A percentile compares a stretch with the other conserved stretches of the same genome.
Evolutionary conservation across 2,888 invertebrate species (phyloP).

Genomic region (Unio pictorum): DNA sequence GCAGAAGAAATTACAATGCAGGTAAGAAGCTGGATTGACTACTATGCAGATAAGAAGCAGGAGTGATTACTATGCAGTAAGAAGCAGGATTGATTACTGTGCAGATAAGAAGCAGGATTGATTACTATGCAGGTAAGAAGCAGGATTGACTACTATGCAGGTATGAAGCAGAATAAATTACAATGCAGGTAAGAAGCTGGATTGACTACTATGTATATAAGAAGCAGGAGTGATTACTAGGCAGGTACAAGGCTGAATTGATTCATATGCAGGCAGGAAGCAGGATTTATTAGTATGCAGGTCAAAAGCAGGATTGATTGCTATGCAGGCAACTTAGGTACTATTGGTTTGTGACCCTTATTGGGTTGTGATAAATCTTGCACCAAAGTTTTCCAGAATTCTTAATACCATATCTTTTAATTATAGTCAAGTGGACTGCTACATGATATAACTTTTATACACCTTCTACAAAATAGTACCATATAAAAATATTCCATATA

Average conservation of each 20-base stretch:
- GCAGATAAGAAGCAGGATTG: conserved; percentile 76
- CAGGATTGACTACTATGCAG: conserved; percentile 94
- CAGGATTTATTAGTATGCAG: conserved; percentile 94
- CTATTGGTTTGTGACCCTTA: too few species aligned
- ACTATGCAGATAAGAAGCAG: too few species aligned
- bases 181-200: conserved; percentile 78
- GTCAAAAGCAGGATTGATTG: conserved; percentile 65
- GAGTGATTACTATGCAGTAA: conserved; percentile 89
- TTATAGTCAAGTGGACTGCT: too few species aligned
- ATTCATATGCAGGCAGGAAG: conserved; percentile 75
- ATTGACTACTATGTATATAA: conserved; percentile 71
- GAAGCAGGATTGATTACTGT: conserved; percentile 94
- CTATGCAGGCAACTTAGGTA: background rate
- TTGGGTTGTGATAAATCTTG: too few species aligned
- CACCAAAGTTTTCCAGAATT: too few species aligned
- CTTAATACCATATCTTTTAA: too few species aligned
- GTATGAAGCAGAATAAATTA: conserved; percentile 67
- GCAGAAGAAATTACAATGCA: background rate
- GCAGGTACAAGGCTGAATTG: conserved; percentile 76
- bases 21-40: conserved; percentile 79
- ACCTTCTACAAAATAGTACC: too few species aligned
- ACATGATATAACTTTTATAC: too few species aligned
- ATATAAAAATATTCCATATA: too few species aligned
- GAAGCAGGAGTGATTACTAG: conserved; percentile 74
- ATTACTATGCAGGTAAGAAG: conserved; percentile 75